Conservation (phyloP, 2,113 vertebrate genomes). For the Hystrix brachyura region DNA sequence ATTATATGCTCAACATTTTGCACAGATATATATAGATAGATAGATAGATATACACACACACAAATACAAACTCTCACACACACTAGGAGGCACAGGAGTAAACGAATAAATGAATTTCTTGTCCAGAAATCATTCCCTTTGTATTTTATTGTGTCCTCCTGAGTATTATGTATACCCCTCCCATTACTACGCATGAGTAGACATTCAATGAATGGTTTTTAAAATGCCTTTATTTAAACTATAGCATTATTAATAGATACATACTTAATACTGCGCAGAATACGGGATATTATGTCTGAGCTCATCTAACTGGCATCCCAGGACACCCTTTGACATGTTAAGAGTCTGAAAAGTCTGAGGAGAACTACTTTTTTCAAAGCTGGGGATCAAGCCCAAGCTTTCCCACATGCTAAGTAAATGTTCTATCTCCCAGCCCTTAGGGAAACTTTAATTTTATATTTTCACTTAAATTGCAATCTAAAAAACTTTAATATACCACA, state of each 20-base stretch:
- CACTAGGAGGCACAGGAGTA: neutral
- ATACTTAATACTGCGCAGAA: constrained; percentile 8
- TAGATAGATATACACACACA: neutral
- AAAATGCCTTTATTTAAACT: constrained; percentile 9
- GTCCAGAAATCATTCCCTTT: neutral
- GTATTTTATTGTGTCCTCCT: constrained; percentile 36
- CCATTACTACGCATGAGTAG: neutral
- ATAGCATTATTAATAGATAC: neutral
- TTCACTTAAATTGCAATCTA: constrained; percentile 44
- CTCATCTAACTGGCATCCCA: neutral
- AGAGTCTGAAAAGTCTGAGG: neutral
- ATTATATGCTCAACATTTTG: neutral
- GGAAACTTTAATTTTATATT: neutral
- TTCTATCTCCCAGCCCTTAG: neutral
- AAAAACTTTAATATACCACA: constrained; percentile 37
- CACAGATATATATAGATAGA: neutral
- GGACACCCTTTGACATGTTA: neutral
- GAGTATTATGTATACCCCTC: neutral
- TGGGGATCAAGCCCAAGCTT: neutral
- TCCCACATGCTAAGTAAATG: neutral
- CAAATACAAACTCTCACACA: too few relatives aligned
- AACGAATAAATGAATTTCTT: constrained; percentile 34
- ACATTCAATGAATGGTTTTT: constrained; percentile 35
- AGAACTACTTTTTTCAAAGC: neutral
- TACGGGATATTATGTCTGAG: neutral